Percentiles rank a stretch among this genome's conserved stretches.
Conservation (phyloP, 2,797 vertebrate genomes). For the Galaxias olidus region DNA sequence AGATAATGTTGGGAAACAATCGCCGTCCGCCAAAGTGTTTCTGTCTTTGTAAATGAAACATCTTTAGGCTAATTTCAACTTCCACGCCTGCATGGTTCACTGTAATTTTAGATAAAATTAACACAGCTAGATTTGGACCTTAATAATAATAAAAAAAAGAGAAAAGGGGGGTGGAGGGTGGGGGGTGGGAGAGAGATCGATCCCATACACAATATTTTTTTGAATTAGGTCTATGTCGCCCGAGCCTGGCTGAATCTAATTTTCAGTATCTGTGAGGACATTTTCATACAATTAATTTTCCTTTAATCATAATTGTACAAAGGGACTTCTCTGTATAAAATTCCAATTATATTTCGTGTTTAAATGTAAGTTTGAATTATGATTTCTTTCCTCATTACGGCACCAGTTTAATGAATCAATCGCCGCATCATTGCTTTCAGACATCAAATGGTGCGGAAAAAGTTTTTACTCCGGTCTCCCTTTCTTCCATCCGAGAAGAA, state of each 20-base stretch:
- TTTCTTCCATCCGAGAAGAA: constrained; percentile 61
- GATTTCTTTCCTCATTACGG: constrained; percentile 79
- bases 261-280: constrained; percentile 83
- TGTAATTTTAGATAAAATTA: constrained; percentile 93
- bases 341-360: constrained; percentile 84
- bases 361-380: constrained; percentile 80
- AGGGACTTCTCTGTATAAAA: constrained; percentile 78
- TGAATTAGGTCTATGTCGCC: constrained; percentile 67
- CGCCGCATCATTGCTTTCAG: constrained; percentile 73
- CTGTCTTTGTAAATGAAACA: constrained; percentile 90
- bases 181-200: constrained; percentile 68
- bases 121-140: constrained; percentile 84
- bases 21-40: constrained; percentile 85
- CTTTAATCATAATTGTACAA: constrained; percentile 88
- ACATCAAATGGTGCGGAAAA: constrained; percentile 76
- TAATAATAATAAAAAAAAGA: constrained; percentile 64
- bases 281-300: constrained; percentile 87
- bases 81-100: constrained; percentile 83
- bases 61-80: constrained; percentile 89
- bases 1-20: constrained; percentile 94
- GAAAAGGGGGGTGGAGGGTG: constrained; percentile 46
- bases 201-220: constrained; percentile 78
- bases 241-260: constrained; percentile 75
- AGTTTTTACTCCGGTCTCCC: constrained; percentile 56
- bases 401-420: constrained; percentile 78